These are phyloP conservation scores for Tringa solitaria DNA, from an alignment of 2,113 vertebrate genomes.

Conservation along the genomic window DNA sequence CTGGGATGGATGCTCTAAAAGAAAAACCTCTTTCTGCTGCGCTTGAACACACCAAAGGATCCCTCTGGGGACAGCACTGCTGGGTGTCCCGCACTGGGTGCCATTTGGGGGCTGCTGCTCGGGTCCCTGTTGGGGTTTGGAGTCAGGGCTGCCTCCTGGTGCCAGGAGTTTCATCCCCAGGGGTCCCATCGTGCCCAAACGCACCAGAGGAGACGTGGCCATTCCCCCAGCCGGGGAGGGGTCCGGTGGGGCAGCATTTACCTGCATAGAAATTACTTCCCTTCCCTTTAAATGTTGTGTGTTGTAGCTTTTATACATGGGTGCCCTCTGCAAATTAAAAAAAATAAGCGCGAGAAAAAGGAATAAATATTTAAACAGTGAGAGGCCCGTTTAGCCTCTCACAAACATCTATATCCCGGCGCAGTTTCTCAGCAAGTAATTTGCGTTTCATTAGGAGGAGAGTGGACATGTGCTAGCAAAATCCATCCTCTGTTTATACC, in stretches of 20 bases:
- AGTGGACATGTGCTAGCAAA: background rate
- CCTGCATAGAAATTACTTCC: background rate
- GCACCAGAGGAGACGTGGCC: background rate
- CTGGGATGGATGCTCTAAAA: background rate
- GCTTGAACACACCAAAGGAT: rapidly evolving
- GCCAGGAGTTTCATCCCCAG: background rate
- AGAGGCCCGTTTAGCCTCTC: background rate
- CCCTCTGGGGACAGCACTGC: background rate
- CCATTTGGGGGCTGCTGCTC: rapidly evolving
- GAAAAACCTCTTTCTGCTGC: background rate
- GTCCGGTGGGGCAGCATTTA: background rate
- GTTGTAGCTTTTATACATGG: background rate
- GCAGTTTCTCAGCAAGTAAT: background rate
- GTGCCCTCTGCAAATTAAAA: background rate
- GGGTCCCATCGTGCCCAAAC: rapidly evolving
- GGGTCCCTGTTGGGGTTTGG: background rate
- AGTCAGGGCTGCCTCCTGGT: background rate
- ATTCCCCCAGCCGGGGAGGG: background rate
- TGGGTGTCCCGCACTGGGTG: rapidly evolving
- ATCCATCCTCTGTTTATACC: background rate
- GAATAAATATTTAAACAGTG: background rate
- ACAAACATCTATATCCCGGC: background rate
- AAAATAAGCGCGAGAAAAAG: background rate
- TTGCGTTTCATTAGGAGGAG: background rate
- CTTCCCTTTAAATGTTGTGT: background rate